Evolutionary conservation across 1,140 invertebrate genomes (phyloP).

Genomic region (Schlechtendalia chinensis): DNA sequence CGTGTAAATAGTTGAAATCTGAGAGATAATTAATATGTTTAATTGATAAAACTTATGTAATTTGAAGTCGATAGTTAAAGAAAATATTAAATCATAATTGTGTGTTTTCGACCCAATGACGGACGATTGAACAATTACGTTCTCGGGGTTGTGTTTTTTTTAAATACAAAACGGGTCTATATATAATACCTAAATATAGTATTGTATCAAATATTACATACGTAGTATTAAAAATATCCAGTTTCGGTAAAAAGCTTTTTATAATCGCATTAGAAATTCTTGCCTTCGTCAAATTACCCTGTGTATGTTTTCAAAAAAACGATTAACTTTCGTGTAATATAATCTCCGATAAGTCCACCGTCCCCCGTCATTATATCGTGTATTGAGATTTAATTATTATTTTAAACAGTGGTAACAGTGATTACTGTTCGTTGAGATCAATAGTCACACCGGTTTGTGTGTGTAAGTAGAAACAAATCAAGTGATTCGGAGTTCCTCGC

Average conservation of each 20-base stretch:
- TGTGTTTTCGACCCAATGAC: background rate
- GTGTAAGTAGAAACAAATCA: slow-evolving; percentile 11
- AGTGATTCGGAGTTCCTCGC: background rate
- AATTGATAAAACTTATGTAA: background rate
- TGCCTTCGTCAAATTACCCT: slow-evolving; percentile 11
- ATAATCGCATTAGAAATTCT: background rate
- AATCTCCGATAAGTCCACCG: slow-evolving; percentile 21
- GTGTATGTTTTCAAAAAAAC: background rate
- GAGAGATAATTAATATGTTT: background rate
- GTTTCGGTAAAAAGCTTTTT: background rate
- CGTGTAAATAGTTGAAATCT: background rate
- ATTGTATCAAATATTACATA: background rate
- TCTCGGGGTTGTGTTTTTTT: no score
- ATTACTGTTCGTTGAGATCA: slow-evolving; percentile 21
- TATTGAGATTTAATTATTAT: background rate
- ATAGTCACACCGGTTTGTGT: background rate
- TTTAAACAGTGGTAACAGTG: slow-evolving; percentile 3
- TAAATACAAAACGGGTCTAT: background rate
- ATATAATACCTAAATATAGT: slow-evolving; percentile 3
- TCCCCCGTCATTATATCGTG: background rate
- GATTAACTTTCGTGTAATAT: background rate
- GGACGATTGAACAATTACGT: background rate
- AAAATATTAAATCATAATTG: background rate
- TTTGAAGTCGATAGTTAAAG: background rate
- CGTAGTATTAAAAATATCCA: slow-evolving; percentile 30